Percentiles rank a stretch among this genome's conserved stretches.
These are phyloP conservation scores for Procambarus virginalis DNA, from an alignment of 1,140 invertebrate species.

Conservation along the genomic window DNA sequence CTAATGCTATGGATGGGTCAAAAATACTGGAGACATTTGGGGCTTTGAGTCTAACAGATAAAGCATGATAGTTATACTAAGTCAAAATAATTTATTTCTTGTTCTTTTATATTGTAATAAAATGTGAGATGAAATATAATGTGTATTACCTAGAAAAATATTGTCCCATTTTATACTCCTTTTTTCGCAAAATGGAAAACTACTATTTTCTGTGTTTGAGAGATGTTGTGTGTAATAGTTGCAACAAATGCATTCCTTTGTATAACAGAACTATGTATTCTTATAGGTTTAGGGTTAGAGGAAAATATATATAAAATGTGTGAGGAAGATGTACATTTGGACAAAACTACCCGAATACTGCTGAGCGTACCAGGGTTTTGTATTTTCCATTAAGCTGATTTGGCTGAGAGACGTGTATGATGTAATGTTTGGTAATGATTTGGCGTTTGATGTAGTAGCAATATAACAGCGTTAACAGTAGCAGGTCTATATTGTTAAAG, in stretches of 20 bases:
- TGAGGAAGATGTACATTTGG: not conserved
- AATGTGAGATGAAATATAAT: slow-evolving; percentile 35
- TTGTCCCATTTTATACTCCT: slow-evolving; percentile 42
- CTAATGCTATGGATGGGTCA: slow-evolving; percentile 56
- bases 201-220: slow-evolving; percentile 10
- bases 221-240: slow-evolving; percentile 11
- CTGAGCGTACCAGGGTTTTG: not conserved
- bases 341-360: not conserved
- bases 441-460: not conserved
- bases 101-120: slow-evolving; percentile 49
- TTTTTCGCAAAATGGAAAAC: not conserved
- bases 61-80: slow-evolving; percentile 45
- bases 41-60: slow-evolving; percentile 51
- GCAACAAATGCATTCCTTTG: slow-evolving; percentile 30
- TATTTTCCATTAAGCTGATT: too few relatives aligned
- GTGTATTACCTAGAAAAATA: slow-evolving; percentile 25
- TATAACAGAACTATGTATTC: not conserved
- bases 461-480: too few relatives aligned
- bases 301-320: not conserved
- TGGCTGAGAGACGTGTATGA: too few relatives aligned
- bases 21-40: slow-evolving; percentile 58
- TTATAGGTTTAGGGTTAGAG: slow-evolving; percentile 5
- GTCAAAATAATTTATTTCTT: slow-evolving; percentile 17
- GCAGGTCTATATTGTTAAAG: too few relatives aligned
- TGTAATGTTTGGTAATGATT: too few relatives aligned